Conservation (phyloP, 2,888 invertebrate species). For the Andrena trimmerana region DNA sequence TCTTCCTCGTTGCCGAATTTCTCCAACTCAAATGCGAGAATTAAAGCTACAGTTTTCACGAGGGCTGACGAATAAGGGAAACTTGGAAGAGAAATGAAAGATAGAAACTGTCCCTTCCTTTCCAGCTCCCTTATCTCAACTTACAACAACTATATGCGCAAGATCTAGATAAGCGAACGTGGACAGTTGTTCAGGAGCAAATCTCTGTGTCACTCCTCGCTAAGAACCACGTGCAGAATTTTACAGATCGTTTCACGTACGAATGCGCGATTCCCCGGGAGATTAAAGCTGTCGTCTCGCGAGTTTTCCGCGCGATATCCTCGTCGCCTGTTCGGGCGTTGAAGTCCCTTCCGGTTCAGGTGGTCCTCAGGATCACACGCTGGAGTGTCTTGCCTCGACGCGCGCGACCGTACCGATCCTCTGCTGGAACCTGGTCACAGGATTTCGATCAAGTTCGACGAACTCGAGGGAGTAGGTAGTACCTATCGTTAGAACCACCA, state of each 20-base stretch:
- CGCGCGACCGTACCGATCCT: neutral
- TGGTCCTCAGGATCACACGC: conserved; percentile 4
- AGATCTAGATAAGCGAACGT: no score
- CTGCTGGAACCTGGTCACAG: neutral
- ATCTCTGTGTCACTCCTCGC: no score
- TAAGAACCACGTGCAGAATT: conserved; percentile 47
- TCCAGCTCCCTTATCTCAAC: no score
- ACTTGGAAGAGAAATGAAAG: no score
- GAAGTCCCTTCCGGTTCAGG: conserved; percentile 52
- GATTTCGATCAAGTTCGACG: neutral
- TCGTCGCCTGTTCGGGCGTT: conserved; percentile 41
- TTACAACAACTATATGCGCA: no score
- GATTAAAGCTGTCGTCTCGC: conserved; percentile 56
- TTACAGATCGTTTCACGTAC: conserved; percentile 73
- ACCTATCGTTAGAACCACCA: neutral
- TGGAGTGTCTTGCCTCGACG: neutral
- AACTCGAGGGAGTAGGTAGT: neutral
- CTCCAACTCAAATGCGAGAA: no score
- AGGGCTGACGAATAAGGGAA: no score
- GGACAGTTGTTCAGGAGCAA: no score
- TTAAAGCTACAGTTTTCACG: no score
- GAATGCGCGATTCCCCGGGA: conserved; percentile 58
- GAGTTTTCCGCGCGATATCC: conserved; percentile 31
- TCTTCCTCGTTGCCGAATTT: no score
- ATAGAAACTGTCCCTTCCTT: no score